Evolutionary conservation across 2,888 invertebrate genomes (phyloP).

Genomic region (Apeira syringaria): DNA sequence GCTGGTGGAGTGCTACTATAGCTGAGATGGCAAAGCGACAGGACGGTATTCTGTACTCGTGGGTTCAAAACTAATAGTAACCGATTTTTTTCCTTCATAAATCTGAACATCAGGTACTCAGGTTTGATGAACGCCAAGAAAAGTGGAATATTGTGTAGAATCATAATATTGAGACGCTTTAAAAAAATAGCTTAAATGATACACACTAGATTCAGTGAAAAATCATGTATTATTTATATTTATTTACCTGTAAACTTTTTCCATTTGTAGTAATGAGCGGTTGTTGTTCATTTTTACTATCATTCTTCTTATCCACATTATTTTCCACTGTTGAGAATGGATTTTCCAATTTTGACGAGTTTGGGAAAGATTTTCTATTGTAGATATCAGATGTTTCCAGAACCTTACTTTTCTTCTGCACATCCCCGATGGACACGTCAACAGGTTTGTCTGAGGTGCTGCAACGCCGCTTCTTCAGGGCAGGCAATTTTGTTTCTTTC

Average conservation of each 20-base stretch:
- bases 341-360: constrained; percentile 57
- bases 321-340: constrained; percentile 53
- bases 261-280: constrained; percentile 62
- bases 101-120: too few species aligned
- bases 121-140: too few species aligned
- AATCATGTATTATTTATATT: too few species aligned
- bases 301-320: constrained; percentile 64
- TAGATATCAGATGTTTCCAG: constrained; percentile 69
- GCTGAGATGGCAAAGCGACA: too few species aligned
- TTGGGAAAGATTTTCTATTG: constrained; percentile 58
- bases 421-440: constrained; percentile 60
- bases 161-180: too few species aligned
- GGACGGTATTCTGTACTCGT: too few species aligned
- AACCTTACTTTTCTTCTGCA: constrained; percentile 64
- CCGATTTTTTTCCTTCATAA: too few species aligned
- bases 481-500: constrained; percentile 69
- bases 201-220: too few species aligned
- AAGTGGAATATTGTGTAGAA: too few species aligned
- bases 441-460: constrained; percentile 77
- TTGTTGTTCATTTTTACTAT: constrained; percentile 52
- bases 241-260: constrained; percentile 60
- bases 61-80: too few species aligned
- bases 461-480: constrained; percentile 70
- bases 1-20: too few species aligned
- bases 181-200: too few species aligned